Evolutionary conservation across 2,797 vertebrate genomes (phyloP).

Genomic region (Xiphorhynchus erythropygius): DNA sequence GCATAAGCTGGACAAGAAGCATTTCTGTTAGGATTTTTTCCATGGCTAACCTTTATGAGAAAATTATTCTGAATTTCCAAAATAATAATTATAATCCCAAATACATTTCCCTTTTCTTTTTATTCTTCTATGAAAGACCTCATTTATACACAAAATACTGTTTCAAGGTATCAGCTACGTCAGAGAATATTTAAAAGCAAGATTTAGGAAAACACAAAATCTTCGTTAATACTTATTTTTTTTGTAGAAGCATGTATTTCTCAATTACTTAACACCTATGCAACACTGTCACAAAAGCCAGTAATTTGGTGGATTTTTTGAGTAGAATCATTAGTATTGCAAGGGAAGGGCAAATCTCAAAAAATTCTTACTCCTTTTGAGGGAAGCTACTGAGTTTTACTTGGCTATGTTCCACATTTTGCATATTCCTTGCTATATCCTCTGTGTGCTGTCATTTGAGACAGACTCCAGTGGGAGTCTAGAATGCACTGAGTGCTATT

Average conservation of each 20-base stretch:
- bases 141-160: background rate
- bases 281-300: background rate
- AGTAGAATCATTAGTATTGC: background rate
- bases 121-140: background rate
- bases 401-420: background rate
- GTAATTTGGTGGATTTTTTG: background rate
- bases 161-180: background rate
- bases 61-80: background rate
- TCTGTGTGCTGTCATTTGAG: background rate
- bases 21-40: constrained; percentile 2
- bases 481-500: background rate
- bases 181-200: background rate
- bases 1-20: background rate
- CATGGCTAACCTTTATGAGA: background rate
- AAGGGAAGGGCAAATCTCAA: background rate
- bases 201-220: background rate
- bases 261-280: background rate
- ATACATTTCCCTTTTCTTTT: background rate
- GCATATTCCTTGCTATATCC: background rate
- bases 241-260: background rate
- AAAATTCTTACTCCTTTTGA: background rate
- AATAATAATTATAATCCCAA: background rate
- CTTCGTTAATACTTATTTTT: background rate
- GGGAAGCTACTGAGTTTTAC: background rate
- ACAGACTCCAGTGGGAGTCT: background rate